phyloP scores from a whole-genome alignment of 2,113 vertebrate species.

The Ammodytes marinus region DNA sequence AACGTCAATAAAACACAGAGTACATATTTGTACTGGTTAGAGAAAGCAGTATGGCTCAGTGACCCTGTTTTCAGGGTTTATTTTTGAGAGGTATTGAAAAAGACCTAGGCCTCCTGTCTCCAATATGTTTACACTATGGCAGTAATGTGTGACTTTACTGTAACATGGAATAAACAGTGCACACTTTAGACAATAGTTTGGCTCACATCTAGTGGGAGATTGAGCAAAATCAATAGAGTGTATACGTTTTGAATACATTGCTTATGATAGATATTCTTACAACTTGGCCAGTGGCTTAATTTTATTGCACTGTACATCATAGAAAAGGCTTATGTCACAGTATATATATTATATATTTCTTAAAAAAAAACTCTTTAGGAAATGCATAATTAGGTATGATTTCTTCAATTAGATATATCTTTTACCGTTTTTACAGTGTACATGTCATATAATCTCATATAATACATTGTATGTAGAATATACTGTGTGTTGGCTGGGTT shows the following conservation, averaged over 20 bases:
- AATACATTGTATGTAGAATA: constrained; percentile 5
- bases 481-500: background rate
- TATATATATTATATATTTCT: background rate
- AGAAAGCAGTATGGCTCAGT: constrained; percentile 58
- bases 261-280: constrained; percentile 12
- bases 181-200: background rate
- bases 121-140: constrained; percentile 22
- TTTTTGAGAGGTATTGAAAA: constrained; percentile 61
- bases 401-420: background rate
- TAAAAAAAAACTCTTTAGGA: background rate
- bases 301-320: constrained; percentile 55
- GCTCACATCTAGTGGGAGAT: background rate
- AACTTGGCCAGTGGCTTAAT: constrained; percentile 24
- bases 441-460: background rate
- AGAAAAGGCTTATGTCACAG: constrained; percentile 17
- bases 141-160: constrained; percentile 3
- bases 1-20: constrained; percentile 18
- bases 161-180: background rate
- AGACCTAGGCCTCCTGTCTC: constrained; percentile 40
- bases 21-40: constrained; percentile 22
- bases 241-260: constrained; percentile 7
- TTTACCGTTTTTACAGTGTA: constrained; percentile 3
- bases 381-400: background rate
- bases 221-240: constrained; percentile 14
- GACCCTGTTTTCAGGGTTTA: constrained; percentile 60